Evolutionary conservation across 2,888 invertebrate genomes (phyloP).

Genomic region (Cryptus armator): DNA sequence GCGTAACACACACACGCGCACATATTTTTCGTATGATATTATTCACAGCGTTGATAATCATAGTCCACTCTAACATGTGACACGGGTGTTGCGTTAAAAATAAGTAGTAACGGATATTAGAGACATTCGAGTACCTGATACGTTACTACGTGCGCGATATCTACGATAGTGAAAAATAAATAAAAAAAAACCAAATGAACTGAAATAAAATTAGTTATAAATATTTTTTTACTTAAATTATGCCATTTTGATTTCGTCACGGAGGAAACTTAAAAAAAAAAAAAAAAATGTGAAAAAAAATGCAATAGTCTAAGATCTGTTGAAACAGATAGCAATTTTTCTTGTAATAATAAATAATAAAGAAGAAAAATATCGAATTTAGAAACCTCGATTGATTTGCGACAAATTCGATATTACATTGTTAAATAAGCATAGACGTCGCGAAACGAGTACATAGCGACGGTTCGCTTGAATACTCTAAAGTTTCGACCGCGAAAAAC

Average conservation of each 20-base stretch:
- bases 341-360: too few species aligned
- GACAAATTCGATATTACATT: too few species aligned
- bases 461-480: too few species aligned
- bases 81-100: conserved; percentile 35
- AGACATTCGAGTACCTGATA: not conserved
- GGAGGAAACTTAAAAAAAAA: not conserved
- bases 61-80: not conserved
- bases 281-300: not conserved
- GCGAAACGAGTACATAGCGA: too few species aligned
- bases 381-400: too few species aligned
- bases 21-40: conserved; percentile 11
- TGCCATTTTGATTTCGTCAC: not conserved
- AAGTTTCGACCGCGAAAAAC: too few species aligned
- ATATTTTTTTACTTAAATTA: not conserved
- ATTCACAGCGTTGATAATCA: conserved; percentile 13
- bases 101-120: conserved; percentile 11
- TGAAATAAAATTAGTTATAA: not conserved
- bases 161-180: not conserved
- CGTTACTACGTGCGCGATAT: not conserved
- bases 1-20: not conserved
- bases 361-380: too few species aligned
- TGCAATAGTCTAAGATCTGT: not conserved
- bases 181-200: not conserved
- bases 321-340: too few species aligned
- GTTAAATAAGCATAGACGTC: too few species aligned